A percentile compares a stretch with the other conserved stretches of the same genome.
phyloP scores from a whole-genome alignment of 1,140 invertebrate genomes.

The Homarus americanus region DNA sequence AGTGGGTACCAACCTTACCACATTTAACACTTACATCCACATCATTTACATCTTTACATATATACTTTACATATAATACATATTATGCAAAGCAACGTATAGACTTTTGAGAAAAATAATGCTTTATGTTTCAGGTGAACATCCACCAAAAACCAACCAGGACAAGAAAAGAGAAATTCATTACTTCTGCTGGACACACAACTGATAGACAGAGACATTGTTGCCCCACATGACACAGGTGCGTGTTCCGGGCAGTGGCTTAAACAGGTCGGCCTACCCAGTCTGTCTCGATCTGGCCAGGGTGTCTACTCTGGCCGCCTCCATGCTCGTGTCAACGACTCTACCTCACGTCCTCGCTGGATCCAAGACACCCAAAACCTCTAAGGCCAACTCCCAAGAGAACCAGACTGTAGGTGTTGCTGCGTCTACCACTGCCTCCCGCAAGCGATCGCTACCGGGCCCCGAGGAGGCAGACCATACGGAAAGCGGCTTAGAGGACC shows the following conservation, averaged over 20 bases:
- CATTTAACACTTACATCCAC: too few relatives aligned
- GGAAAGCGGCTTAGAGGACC: not conserved
- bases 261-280: conserved; percentile 7
- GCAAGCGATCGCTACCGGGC: not conserved
- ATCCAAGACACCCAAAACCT: not conserved
- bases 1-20: too few relatives aligned
- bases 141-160: too few relatives aligned
- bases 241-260: conserved; percentile 25
- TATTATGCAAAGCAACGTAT: too few relatives aligned
- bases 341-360: not conserved
- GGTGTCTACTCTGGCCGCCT: conserved; percentile 22
- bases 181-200: too few relatives aligned
- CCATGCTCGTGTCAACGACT: not conserved
- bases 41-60: too few relatives aligned
- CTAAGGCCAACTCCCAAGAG: not conserved
- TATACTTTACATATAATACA: too few relatives aligned
- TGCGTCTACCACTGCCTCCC: not conserved
- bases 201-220: too few relatives aligned
- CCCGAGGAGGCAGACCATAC: not conserved
- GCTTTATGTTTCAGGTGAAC: too few relatives aligned
- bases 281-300: conserved; percentile 9
- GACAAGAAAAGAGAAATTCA: too few relatives aligned
- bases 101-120: too few relatives aligned
- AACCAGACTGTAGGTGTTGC: not conserved
- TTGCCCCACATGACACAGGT: conserved; percentile 28